phyloP scores from a whole-genome alignment of 2,797 vertebrate genomes.

The Diplodus sargus region DNA sequence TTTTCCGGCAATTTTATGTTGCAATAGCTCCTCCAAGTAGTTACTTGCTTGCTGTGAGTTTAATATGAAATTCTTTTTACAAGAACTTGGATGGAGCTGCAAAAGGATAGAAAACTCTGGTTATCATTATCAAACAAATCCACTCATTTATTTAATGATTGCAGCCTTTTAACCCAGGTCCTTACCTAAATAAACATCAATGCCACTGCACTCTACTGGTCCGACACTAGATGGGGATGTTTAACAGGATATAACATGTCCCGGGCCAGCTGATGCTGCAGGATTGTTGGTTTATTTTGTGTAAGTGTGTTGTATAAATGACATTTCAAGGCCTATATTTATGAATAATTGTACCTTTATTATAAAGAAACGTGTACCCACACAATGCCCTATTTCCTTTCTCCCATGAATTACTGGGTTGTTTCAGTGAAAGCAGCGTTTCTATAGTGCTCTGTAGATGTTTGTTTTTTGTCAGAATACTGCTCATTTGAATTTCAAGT shows the following conservation, averaged over 20 bases:
- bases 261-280: background rate
- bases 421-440: background rate
- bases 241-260: slow-evolving; percentile 38
- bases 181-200: background rate
- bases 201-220: slow-evolving; percentile 28
- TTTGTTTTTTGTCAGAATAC: background rate
- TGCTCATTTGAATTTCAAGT: background rate
- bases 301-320: background rate
- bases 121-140: background rate
- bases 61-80: no score
- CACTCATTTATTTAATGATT: background rate
- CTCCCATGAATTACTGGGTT: background rate
- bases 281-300: background rate
- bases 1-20: background rate
- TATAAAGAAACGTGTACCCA: background rate
- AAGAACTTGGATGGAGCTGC: no score
- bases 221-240: slow-evolving; percentile 64
- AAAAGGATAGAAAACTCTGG: background rate
- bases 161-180: background rate
- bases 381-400: background rate
- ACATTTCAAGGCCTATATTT: slow-evolving; percentile 17
- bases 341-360: slow-evolving; percentile 16
- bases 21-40: no score
- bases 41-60: no score
- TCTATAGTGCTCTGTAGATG: background rate